These are phyloP conservation scores for Centrocercus urophasianus DNA, from an alignment of 2,113 vertebrate genomes.

Conservation along the genomic window DNA sequence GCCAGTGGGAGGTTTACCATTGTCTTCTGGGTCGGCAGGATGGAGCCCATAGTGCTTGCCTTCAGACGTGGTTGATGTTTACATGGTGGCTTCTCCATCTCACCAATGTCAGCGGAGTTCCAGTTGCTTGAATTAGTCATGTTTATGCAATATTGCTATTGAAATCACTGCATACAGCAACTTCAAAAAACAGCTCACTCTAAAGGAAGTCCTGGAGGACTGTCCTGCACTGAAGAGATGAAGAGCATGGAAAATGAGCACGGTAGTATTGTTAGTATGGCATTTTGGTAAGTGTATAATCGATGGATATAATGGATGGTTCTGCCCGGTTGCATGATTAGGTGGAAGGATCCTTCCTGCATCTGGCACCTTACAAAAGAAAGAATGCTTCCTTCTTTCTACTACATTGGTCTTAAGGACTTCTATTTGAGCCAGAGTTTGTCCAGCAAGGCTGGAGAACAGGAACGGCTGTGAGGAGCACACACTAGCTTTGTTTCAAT, in stretches of 20 bases:
- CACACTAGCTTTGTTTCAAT: fast-evolving
- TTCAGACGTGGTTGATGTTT: background rate
- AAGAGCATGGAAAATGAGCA: background rate
- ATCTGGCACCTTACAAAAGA: too few species aligned
- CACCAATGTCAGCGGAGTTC: background rate
- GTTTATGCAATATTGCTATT: background rate
- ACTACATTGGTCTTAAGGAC: too few species aligned
- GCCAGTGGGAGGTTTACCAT: conserved; percentile 11
- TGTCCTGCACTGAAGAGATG: background rate
- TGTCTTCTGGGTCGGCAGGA: conserved; percentile 34
- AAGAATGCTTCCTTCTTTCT: too few species aligned
- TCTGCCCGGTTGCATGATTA: too few species aligned
- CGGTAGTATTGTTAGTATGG: too few species aligned
- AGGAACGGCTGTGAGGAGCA: fast-evolving
- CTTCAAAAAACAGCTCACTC: background rate
- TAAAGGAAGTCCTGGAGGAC: background rate
- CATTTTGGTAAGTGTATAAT: too few species aligned
- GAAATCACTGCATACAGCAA: background rate
- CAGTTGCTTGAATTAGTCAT: background rate
- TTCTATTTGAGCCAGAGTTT: too few species aligned
- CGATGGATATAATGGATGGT: too few species aligned
- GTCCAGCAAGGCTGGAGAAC: background rate
- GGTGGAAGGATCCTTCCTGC: too few species aligned
- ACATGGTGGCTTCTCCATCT: background rate
- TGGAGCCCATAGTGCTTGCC: background rate